Evolutionary conservation across 30 jellyfish, hydroid and myxozoan species (phyloP), one percentile per base, ranked within the genome.

Genomic region (Cassiopea xamachana): DNA sequence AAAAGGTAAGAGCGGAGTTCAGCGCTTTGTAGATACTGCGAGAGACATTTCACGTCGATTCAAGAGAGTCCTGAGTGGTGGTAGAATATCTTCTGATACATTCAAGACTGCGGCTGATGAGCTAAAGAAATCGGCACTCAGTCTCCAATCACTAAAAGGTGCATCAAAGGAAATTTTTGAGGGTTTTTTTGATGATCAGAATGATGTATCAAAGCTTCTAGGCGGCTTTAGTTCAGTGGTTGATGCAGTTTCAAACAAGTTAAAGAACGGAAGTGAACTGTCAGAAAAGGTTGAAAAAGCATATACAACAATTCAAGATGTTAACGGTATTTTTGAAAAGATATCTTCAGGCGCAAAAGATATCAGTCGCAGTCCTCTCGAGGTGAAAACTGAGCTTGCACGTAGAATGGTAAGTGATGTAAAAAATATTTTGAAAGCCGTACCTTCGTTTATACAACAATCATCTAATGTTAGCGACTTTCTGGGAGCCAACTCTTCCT

Each of bases 281-380:
- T 62, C 96, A 2, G 97, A 84, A 9, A 82, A 91, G 61, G 95
- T 89, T 13, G 97, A 80, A 27, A 84, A 72, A 1, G 94, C 96
- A 13, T 95, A 62, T 79, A 74, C 80, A 67, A 77, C 97, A 18
- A 97, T 83, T 18, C 70, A 79, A 69, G 86, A 89, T 8, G 82
- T 92, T 50, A 86, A 83, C 60, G 69, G 48, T 15, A 76, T 90
- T 45, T 69, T 82, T 60, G 39, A 68, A 1, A 62, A 61, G 5
- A 78, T 95, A 43, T 82, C 89, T 1, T 61, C 48, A 7, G 72
- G 91, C 61, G 45, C 91, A 2, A 91, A 91, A 14, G 46, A 75
- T 4, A 48, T 88, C 55, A 51, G 78, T 5, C 76, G 87, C 74
- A 98, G 99, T 10, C 99, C 99, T 8, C 77, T 95, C 4, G 99